These are phyloP conservation scores for Dasypolia templi DNA, from an alignment of 2,888 invertebrate species.

Conservation along the genomic window DNA sequence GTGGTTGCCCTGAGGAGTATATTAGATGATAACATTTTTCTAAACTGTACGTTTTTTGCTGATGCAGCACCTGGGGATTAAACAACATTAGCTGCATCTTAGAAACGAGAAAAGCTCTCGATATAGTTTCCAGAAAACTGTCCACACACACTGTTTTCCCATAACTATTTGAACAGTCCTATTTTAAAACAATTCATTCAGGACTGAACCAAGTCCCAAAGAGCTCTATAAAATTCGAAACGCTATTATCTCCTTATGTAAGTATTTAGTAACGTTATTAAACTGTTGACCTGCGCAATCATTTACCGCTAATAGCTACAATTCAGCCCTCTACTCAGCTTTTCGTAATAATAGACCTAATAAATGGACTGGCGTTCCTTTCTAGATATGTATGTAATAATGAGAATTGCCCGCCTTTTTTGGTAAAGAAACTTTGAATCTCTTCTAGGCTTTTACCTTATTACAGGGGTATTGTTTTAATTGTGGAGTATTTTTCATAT, in stretches of 20 bases:
- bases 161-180: too few relatives aligned
- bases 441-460: not conserved
- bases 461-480: too few relatives aligned
- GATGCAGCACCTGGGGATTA: conserved; percentile 2
- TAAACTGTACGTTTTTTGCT: conserved; percentile 13
- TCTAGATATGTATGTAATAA: conserved; percentile 1
- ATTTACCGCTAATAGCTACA: conserved; percentile 40
- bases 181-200: too few relatives aligned
- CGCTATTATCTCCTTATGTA: not conserved
- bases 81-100: not conserved
- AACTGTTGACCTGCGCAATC: conserved; percentile 21
- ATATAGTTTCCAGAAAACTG: not conserved
- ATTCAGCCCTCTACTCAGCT: conserved; percentile 7
- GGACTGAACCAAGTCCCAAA: not conserved
- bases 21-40: conserved; percentile 5
- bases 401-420: not conserved
- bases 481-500: not conserved
- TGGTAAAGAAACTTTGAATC: too few relatives aligned
- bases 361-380: conserved; percentile 29
- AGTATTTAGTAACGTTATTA: conserved; percentile 20
- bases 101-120: not conserved
- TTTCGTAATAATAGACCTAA: conserved; percentile 26
- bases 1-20: conserved; percentile 44
- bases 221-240: not conserved
- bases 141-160: too few relatives aligned